Base-by-base conservation (phyloP, 2,797 vertebrate species). In the Lepidocolaptes lacrymiger region DNA sequence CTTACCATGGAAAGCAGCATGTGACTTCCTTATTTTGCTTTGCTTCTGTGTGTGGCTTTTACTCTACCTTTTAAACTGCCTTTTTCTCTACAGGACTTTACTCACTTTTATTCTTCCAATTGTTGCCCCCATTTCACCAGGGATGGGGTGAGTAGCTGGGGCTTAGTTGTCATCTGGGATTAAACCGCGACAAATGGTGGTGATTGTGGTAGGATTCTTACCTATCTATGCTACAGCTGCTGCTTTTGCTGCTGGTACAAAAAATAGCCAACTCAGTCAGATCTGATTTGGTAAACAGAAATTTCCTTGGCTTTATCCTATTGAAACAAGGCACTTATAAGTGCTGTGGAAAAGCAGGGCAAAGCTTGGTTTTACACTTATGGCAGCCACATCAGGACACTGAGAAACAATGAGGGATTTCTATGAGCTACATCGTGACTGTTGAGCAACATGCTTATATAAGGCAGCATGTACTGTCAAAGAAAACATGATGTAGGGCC, bases 231-330 rank as follows among this genome's bases (percentile, higher is more conserved):
- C 56, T 80, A 86, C 63, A 59, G 54, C 54, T 77, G 62, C 52
- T 69, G 81, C 62, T 94, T 96, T 93, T 92, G 78, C 87, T 95
- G 69, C 83, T 87, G 52, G 82, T 95, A 92, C 66, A 74, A 76
- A 87, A 89, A 92, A 66, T 22, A 85, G 41, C 63, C 23, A 85
- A 37, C 51, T 91, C 80, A 55, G 49, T 4, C 1, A 77, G 37
- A 82, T 95, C 69, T 86, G 13, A 72, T 80, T 77, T 79, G 55
- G 48, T 71, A 89, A 67, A 91, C 6, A 5, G 28, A 63, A 64
- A 80, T 77, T 93, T 86, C 73, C 73, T 92, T 94, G 64, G 51
- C 49, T 95, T 96, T 76, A 84, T 92, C 94, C 59, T 13, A 19
- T 54, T 82, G 76, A 95, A 96, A 90, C 7, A 79, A 86, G 64